phyloP scores from a whole-genome alignment of 2,888 invertebrate species.

The Chrysomela aeneicollis region DNA sequence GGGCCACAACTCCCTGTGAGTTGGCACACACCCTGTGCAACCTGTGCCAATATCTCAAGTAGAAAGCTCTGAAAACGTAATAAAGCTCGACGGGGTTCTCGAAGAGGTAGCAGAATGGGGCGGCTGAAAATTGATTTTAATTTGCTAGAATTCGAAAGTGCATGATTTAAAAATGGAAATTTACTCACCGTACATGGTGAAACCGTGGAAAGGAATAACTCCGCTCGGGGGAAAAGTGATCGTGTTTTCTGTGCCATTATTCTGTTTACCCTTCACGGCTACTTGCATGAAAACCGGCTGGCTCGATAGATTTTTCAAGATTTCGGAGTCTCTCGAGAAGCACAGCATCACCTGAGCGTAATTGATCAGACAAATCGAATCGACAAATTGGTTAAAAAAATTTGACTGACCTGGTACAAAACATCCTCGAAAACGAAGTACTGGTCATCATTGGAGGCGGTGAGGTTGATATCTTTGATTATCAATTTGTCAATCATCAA shows the following conservation, averaged over 20 bases:
- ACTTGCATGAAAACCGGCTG: slow-evolving; percentile 75
- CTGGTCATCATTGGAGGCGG: slow-evolving; percentile 96
- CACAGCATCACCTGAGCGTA: slow-evolving; percentile 77
- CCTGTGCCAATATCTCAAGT: slow-evolving; percentile 89
- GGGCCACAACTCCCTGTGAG: slow-evolving; percentile 89
- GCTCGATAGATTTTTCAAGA: slow-evolving; percentile 74
- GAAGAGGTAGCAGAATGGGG: slow-evolving; percentile 93
- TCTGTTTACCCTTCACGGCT: slow-evolving; percentile 75
- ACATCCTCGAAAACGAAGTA: slow-evolving; percentile 98
- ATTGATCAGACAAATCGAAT: neutral
- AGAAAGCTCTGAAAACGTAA: slow-evolving; percentile 90
- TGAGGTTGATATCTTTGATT: slow-evolving; percentile 94
- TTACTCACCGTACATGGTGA: slow-evolving; percentile 92
- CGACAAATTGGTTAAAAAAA: too few relatives aligned
- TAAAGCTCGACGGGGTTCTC: slow-evolving; percentile 89
- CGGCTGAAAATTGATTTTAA: slow-evolving; percentile 68
- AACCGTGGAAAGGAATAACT: slow-evolving; percentile 95
- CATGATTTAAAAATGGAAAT: too few relatives aligned
- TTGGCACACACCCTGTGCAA: slow-evolving; percentile 92
- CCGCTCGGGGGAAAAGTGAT: slow-evolving; percentile 92
- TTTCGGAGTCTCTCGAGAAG: slow-evolving; percentile 87
- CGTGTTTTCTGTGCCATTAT: slow-evolving; percentile 71
- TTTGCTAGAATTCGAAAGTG: neutral
- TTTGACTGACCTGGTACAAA: slow-evolving; percentile 80
- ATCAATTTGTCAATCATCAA: slow-evolving; percentile 93